These are phyloP conservation scores for Dendrocincla tyrannina DNA, from an alignment of 2,797 vertebrate species.

Conservation along the genomic window DNA sequence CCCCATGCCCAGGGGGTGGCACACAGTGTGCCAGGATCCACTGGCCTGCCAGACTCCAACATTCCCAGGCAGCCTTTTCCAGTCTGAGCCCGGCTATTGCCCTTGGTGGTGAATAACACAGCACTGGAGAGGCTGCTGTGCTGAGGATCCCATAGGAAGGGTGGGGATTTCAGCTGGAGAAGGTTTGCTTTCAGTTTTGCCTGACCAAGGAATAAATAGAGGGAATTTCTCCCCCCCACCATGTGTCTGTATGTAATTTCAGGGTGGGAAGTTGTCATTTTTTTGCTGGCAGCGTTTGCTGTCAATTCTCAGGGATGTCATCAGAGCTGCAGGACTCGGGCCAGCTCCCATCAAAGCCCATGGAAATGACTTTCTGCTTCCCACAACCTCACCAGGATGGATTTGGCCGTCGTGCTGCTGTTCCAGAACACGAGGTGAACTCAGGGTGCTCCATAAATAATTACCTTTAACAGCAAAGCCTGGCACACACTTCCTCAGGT, in stretches of 20 bases:
- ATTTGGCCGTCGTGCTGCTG: not conserved
- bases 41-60: not conserved
- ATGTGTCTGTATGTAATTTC: not conserved
- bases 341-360: not conserved
- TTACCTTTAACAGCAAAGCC: not conserved
- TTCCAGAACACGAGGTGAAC: not conserved
- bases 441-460: not conserved
- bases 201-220: not conserved
- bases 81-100: accelerated
- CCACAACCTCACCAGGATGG: not conserved
- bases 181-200: not conserved
- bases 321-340: not conserved
- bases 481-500: not conserved
- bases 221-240: not conserved
- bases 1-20: not conserved
- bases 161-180: not conserved
- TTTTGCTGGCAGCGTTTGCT: not conserved
- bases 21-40: not conserved
- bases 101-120: not conserved
- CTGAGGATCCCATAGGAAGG: not conserved
- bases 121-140: accelerated
- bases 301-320: not conserved
- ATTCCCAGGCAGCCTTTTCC: accelerated
- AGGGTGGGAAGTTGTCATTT: not conserved
- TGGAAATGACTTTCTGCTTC: conserved; percentile 11